Percentiles rank a stretch among this genome's conserved stretches.
Conservation (phyloP, 2,888 invertebrate genomes). For the Leptarthrus brevirostris region DNA sequence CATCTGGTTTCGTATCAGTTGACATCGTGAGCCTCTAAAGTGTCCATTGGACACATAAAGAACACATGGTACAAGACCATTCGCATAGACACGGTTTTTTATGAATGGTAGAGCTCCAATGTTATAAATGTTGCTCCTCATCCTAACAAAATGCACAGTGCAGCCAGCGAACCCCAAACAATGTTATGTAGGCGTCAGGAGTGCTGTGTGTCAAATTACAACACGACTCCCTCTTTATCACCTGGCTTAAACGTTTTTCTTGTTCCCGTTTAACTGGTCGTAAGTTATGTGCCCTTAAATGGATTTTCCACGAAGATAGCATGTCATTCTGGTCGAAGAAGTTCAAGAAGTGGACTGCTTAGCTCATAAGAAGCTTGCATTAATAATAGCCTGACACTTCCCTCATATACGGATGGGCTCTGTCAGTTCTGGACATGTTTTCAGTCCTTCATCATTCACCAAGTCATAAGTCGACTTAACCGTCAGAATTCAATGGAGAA, state of each 20-base stretch:
- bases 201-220: slow-evolving; percentile 37
- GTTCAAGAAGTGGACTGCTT: background rate
- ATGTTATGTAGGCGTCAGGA: slow-evolving; percentile 28
- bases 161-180: background rate
- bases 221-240: slow-evolving; percentile 22
- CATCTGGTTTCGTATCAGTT: slow-evolving; percentile 22
- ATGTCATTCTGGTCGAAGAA: slow-evolving; percentile 11
- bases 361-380: slow-evolving; percentile 24
- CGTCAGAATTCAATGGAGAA: slow-evolving; percentile 1
- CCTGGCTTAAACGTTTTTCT: slow-evolving; percentile 12
- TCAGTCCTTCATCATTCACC: background rate
- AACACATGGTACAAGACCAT: background rate
- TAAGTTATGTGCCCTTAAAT: slow-evolving; percentile 35
- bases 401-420: background rate
- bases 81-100: background rate
- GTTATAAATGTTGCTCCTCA: background rate
- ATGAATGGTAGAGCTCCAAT: background rate
- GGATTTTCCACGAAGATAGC: slow-evolving; percentile 33
- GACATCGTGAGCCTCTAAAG: slow-evolving; percentile 11
- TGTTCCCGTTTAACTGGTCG: slow-evolving; percentile 31
- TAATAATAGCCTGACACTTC: slow-evolving; percentile 31
- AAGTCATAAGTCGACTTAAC: background rate
- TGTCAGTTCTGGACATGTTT: background rate
- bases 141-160: background rate
- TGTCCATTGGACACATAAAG: background rate